Base-by-base conservation (phyloP, 92 coral and sea anemone genomes). In the Umimayanthus kanabou region DNA sequence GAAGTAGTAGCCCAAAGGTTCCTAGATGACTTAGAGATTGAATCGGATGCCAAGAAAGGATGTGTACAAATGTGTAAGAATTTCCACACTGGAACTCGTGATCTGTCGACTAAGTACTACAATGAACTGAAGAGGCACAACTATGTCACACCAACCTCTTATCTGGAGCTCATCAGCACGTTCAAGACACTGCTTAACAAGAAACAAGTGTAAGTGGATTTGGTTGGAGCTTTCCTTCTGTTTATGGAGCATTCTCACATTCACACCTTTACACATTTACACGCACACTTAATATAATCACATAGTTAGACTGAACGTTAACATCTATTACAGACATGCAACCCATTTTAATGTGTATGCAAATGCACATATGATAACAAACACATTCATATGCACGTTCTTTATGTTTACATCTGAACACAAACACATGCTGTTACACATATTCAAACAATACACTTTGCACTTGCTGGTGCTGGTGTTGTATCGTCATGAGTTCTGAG, bases 61-160 rank as follows among this genome's bases (percentile, higher is more conserved):
- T 97, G 99, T 83, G 99, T 97, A 16, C 88, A 92, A 72, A 97
- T 97, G 99, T 97, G 99, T 88, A 93, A 95, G 94, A 91, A 79
- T 11, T 95, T 95, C 91, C 99, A 97, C 90, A 97, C 98, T 80
- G 93, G 96, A 25, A 97, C 99, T 13, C 92, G 99, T 50, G 93
- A 94, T 1, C 85, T 97, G 80, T 97, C 99, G 13, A 85, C 88
- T 74, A 88, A 79, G 69, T 97, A 92, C 90, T 93, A 91, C 39
- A 94, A 94, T 86, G 98, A 97, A 64, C 93, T 97, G 85, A 97
- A 97, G 78, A 93, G 99, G 55, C 99, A 97, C 88, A 97, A 97
- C 89, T 95, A 97, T 89, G 99, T 97, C 85, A 97, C 99, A n/a
- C 99, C 99, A 5, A 97, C 99, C 50, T 97, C 99, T 28, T 97